Evolutionary conservation across 2,888 invertebrate species (phyloP).

Genomic region (Drosophila anomalipes): DNA sequence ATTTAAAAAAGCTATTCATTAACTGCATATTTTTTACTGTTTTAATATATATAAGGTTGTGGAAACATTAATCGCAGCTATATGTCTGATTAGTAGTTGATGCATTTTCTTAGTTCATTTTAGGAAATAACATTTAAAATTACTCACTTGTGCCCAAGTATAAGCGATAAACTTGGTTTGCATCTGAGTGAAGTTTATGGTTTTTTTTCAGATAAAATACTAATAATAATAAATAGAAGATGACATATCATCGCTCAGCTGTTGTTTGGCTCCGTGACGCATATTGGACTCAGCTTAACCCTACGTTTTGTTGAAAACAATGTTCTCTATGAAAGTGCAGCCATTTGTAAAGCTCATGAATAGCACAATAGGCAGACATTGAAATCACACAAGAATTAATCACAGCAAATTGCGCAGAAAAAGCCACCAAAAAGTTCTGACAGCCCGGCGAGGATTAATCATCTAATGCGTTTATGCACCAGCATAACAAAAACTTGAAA

Average conservation of each 20-base stretch:
- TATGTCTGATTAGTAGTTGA: neutral
- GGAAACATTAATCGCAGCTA: neutral
- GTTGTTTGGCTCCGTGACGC: neutral
- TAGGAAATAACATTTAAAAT: neutral
- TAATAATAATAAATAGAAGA: neutral
- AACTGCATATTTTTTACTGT: neutral
- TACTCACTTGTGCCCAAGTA: neutral
- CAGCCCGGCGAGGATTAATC: constrained; percentile 69
- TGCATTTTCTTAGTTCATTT: neutral
- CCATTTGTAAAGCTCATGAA: constrained; percentile 67
- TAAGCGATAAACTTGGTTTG: neutral
- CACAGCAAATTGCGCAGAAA: constrained; percentile 81
- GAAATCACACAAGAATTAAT: constrained; percentile 76
- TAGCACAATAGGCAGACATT: constrained; percentile 39
- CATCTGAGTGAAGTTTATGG: neutral
- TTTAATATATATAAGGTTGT: neutral
- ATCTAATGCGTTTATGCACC: constrained; percentile 59
- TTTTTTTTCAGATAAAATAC: neutral
- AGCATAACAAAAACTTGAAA: constrained; percentile 71
- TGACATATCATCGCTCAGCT: constrained; percentile 12
- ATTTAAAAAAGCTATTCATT: fast-evolving
- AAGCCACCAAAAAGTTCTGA: constrained; percentile 66
- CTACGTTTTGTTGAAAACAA: constrained; percentile 1
- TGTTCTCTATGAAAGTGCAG: constrained; percentile 34
- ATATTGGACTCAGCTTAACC: constrained; percentile 40